phyloP scores from a whole-genome alignment of 1,140 invertebrate species.

The Wiebesia pumilae region DNA sequence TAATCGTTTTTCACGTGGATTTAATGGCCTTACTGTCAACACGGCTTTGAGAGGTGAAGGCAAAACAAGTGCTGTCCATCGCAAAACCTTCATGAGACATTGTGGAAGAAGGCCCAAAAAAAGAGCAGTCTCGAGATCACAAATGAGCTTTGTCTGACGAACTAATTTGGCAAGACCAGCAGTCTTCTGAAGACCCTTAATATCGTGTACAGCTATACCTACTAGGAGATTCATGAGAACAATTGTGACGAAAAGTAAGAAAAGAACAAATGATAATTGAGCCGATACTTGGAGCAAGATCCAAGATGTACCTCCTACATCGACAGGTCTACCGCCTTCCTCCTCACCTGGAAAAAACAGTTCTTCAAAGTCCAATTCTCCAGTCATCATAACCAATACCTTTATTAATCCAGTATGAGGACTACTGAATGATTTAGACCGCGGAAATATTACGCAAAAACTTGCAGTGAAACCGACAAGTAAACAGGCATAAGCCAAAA shows the following conservation, averaged over 20 bases:
- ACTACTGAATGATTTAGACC: slow-evolving; percentile 85
- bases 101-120: slow-evolving; percentile 83
- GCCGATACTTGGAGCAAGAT: slow-evolving; percentile 82
- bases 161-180: slow-evolving; percentile 85
- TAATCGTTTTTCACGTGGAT: slow-evolving; percentile 85
- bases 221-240: slow-evolving; percentile 88
- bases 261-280: slow-evolving; percentile 83
- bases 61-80: slow-evolving; percentile 84
- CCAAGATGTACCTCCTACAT: slow-evolving; percentile 62
- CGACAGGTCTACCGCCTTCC: slow-evolving; percentile 77
- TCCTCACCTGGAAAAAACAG: slow-evolving; percentile 78
- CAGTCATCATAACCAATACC: slow-evolving; percentile 89
- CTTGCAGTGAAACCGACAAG: slow-evolving; percentile 90
- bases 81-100: slow-evolving; percentile 81
- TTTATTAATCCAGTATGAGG: slow-evolving; percentile 87
- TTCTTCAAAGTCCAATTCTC: slow-evolving; percentile 85
- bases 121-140: slow-evolving; percentile 83
- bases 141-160: slow-evolving; percentile 85
- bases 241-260: slow-evolving; percentile 86
- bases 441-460: slow-evolving; percentile 90
- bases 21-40: slow-evolving; percentile 85
- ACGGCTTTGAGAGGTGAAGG: slow-evolving; percentile 86
- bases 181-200: slow-evolving; percentile 85
- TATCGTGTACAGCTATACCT: slow-evolving; percentile 87
- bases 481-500: slow-evolving; percentile 88